Evolutionary conservation across 2,113 vertebrate species (phyloP).

Genomic region (Etheostoma spectabile): DNA sequence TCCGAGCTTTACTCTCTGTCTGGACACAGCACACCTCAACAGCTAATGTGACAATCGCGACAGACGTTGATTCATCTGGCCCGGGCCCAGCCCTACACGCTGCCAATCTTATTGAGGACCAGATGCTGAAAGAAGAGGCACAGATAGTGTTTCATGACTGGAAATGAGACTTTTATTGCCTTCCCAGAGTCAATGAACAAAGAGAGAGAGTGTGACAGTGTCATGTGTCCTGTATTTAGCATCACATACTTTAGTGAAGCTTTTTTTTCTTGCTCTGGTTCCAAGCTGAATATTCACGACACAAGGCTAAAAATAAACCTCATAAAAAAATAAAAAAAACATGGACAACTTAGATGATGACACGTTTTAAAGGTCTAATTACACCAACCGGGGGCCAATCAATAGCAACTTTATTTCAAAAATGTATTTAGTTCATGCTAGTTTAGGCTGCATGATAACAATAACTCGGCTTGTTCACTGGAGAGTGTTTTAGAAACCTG

Average conservation of each 20-base stretch:
- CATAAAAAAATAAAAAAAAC: too few relatives aligned
- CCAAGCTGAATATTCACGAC: constrained; percentile 12
- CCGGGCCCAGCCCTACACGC: neutral
- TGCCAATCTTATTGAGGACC: constrained; percentile 21
- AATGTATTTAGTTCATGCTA: neutral
- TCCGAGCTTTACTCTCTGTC: constrained; percentile 43
- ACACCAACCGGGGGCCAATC: neutral
- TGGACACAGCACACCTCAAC: constrained; percentile 61
- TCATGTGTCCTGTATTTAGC: constrained; percentile 27
- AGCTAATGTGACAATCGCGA: constrained; percentile 57
- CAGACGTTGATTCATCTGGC: constrained; percentile 59
- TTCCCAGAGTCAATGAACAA: constrained; percentile 31
- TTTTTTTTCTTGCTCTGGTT: constrained; percentile 1
- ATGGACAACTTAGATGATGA: too few relatives aligned
- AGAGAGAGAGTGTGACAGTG: neutral
- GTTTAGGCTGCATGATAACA: constrained; percentile 5
- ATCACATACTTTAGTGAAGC: constrained; percentile 5
- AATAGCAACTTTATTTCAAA: neutral
- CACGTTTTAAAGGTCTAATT: too few relatives aligned
- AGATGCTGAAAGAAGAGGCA: constrained; percentile 43
- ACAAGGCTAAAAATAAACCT: neutral
- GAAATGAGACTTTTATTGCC: constrained; percentile 61
- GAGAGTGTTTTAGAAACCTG: constrained; percentile 53
- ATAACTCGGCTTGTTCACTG: constrained; percentile 30
- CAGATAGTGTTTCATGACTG: constrained; percentile 35